A percentile compares a stretch with the other conserved stretches of the same genome.
Conservation (phyloP, 2,113 vertebrate species). For the Chloropsis cyanopogon region DNA sequence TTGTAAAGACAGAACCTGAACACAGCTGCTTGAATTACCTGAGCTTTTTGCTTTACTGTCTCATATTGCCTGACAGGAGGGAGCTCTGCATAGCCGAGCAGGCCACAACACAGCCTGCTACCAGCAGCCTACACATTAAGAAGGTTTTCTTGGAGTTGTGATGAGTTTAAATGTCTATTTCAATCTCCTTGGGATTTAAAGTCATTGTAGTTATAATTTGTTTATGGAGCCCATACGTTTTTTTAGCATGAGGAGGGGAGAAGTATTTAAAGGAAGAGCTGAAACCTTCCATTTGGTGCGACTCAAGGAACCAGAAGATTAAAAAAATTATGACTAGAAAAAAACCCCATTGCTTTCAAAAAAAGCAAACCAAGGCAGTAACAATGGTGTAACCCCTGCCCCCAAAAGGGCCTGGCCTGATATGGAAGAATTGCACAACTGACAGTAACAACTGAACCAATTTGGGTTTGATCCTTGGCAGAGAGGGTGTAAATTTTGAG, state of each 20-base stretch:
- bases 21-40: not conserved
- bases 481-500: not conserved
- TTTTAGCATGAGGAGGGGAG: not conserved
- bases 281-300: not conserved
- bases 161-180: not conserved
- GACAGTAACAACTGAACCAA: not conserved
- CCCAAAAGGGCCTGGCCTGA: not conserved
- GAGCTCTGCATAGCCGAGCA: not conserved
- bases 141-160: accelerated
- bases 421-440: accelerated
- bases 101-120: not conserved
- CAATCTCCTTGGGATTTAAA: not conserved
- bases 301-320: not conserved
- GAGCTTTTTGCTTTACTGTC: not conserved
- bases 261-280: not conserved
- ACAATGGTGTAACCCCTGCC: not conserved
- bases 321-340: not conserved
- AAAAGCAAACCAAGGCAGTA: not conserved
- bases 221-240: not conserved
- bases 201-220: not conserved
- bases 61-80: not conserved
- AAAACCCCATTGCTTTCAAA: not conserved
- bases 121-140: not conserved
- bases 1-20: not conserved
- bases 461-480: not conserved